phyloP scores from a whole-genome alignment of 2,797 vertebrate genomes.

The Vipera latastei region DNA sequence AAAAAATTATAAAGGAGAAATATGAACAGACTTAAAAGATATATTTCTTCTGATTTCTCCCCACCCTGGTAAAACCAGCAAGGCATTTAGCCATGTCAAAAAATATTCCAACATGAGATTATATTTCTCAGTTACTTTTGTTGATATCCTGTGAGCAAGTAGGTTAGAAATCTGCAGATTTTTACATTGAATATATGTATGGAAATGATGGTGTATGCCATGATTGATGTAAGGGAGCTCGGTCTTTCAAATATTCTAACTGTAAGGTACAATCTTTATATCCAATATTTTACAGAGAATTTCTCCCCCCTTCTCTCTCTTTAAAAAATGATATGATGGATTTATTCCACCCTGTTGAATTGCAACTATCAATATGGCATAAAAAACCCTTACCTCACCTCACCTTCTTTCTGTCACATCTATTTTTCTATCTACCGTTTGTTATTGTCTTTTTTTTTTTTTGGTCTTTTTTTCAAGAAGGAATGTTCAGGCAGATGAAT shows the following conservation, averaged over 20 bases:
- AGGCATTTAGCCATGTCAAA: background rate
- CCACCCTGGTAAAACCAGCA: background rate
- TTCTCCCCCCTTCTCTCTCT: background rate
- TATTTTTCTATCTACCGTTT: background rate
- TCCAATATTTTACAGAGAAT: background rate
- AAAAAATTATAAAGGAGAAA: background rate
- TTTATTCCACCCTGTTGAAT: background rate
- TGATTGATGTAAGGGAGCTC: background rate
- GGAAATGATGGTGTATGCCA: background rate
- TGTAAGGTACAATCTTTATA: background rate
- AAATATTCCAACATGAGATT: background rate
- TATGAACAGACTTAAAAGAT: background rate
- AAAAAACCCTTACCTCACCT: background rate
- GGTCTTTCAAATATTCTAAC: background rate
- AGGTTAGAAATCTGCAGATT: background rate
- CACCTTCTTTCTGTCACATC: background rate
- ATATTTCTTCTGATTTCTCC: background rate
- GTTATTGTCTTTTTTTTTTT: too few relatives aligned
- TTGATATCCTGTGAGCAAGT: background rate
- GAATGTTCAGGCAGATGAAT: background rate
- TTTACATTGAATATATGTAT: background rate
- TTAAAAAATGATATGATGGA: too few relatives aligned
- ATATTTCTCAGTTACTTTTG: background rate
- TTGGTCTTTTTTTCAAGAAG: background rate
- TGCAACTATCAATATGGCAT: background rate